These are phyloP conservation scores for Rhodinocichla rosea DNA, from an alignment of 2,113 vertebrate genomes.

Conservation along the genomic window DNA sequence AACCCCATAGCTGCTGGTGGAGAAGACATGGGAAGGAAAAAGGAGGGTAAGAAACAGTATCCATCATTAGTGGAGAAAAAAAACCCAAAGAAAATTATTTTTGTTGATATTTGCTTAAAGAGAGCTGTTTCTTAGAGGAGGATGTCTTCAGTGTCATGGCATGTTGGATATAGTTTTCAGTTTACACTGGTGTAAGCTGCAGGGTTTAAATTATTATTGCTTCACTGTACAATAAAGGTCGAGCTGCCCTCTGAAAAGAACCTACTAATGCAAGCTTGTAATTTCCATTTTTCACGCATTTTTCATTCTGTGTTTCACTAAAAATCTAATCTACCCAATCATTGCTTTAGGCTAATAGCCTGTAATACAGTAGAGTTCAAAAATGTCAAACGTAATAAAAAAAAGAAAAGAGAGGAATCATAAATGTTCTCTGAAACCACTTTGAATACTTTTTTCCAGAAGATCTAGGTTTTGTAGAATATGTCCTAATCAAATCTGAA, in stretches of 20 bases:
- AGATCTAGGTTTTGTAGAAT: not conserved
- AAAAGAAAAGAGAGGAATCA: fast-evolving
- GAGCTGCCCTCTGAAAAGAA: not conserved
- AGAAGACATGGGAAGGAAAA: not conserved
- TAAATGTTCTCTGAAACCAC: not conserved
- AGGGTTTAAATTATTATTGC: not conserved
- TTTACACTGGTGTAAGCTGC: not conserved
- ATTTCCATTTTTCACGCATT: not conserved
- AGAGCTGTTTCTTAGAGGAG: not conserved
- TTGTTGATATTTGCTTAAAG: not conserved
- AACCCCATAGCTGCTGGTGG: not conserved
- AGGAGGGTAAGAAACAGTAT: not conserved
- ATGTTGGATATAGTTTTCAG: not conserved
- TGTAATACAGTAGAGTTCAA: not conserved
- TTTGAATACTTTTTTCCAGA: not conserved
- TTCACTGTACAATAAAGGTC: not conserved
- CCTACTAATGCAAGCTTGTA: not conserved
- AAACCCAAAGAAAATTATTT: fast-evolving
- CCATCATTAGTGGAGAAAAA: fast-evolving
- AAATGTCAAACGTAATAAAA: not conserved
- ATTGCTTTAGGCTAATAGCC: slow-evolving; percentile 14
- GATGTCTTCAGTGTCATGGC: not conserved
- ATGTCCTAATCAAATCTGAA: not conserved
- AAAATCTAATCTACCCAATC: slow-evolving; percentile 15
- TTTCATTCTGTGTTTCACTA: slow-evolving; percentile 6